Base-by-base conservation (phyloP, 2,797 vertebrate genomes). In the Propithecus deckenii region DNA sequence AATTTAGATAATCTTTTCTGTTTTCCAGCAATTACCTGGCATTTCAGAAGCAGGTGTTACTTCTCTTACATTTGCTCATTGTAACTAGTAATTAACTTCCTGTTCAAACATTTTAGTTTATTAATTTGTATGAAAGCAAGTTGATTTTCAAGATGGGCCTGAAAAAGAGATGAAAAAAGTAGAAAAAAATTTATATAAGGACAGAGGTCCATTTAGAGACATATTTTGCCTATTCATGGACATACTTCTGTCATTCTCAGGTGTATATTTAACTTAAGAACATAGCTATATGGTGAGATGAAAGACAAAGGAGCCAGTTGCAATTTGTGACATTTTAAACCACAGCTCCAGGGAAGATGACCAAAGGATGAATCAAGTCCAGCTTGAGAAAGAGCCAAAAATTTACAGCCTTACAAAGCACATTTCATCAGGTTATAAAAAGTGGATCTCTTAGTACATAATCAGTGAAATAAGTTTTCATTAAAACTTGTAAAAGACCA, bases 11-110 rank as follows among this genome's bases (percentile, higher is more conserved):
- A 59, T 41, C 35, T 84, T 93, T 96, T 97, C 50, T 79, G 43
- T 80, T 86, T 93, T 46, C 35, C 75, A 79, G 67, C 41, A 96
- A 61, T 57, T 86, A 55, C 63, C 81, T 92, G 69, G 75, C n/a
- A 84, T 90, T 94, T 95, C 92, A 98, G 63, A 84, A 94, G n/a
- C 23, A 79, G 32, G 71, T 87, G 86, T 95, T 97, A 92, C 15
- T 88, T 84, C 65, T 96, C 79, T 72, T 84, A 69, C 79, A 32
- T 75, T 93, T 94, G 23, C 57, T 96, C 28, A 20, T 71, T 92
- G 12, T 5, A 92, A 18, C 91, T 88, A 87, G 32, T 85, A 93
- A 93, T 96, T 96, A 93, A 94, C 85, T 63, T 48, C 4, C 61
- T 91, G 2, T 71, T 52, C 59, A 4, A 38, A 80, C 30, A 55